phyloP scores from a whole-genome alignment of 2,797 vertebrate genomes.

The Neosilurus hyrtlii region DNA sequence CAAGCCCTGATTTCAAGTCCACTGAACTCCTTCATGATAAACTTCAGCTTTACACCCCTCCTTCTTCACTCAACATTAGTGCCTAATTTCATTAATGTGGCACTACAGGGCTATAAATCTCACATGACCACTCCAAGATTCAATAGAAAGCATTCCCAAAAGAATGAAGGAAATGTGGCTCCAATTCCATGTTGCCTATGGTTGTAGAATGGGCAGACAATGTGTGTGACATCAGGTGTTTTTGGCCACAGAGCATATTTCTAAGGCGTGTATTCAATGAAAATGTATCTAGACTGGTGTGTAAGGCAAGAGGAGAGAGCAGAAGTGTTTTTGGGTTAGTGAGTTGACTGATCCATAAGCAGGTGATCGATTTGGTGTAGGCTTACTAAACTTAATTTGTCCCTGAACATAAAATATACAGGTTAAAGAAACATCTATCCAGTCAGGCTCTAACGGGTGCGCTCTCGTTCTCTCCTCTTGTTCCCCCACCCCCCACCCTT shows the following conservation, averaged over 20 bases:
- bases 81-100: neutral
- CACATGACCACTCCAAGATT: neutral
- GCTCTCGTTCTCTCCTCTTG: conserved; percentile 42
- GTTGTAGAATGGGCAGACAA: neutral
- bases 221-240: too few relatives aligned
- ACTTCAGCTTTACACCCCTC: neutral
- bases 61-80: neutral
- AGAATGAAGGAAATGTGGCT: neutral
- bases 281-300: neutral
- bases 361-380: conserved; percentile 40
- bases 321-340: conserved; percentile 19
- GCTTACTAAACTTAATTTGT: conserved; percentile 3
- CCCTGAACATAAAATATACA: conserved; percentile 6
- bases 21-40: neutral
- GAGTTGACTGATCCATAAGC: conserved; percentile 39
- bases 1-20: neutral
- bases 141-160: neutral
- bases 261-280: neutral
- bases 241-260: too few relatives aligned
- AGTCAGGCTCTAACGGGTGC: conserved; percentile 19
- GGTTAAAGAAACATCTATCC: conserved; percentile 23
- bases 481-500: conserved; percentile 46
- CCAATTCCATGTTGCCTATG: neutral
- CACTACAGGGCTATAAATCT: neutral
- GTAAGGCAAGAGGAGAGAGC: conserved; percentile 2